Conservation (phyloP, 2,113 vertebrate genomes). For the Talpa occidentalis region DNA sequence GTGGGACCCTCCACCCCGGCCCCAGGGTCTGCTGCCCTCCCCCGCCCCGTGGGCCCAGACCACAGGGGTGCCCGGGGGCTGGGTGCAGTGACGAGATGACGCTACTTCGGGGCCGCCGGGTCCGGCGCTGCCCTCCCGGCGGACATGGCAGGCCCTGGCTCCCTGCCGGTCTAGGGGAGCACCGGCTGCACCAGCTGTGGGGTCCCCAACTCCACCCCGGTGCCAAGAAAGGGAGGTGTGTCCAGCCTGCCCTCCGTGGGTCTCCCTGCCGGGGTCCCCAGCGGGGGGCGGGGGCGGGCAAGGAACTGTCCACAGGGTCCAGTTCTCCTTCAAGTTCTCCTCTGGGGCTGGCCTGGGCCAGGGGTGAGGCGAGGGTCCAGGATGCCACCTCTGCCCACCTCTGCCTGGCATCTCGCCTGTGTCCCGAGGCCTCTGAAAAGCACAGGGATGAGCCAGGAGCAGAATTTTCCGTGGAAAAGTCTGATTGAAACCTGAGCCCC, state of each 20-base stretch:
- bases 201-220: too few species aligned
- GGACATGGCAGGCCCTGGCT: too few species aligned
- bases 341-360: fast-evolving
- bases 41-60: not conserved
- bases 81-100: not conserved
- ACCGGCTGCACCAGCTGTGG: too few species aligned
- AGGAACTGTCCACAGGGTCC: too few species aligned
- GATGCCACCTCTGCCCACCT: not conserved
- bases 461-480: constrained; percentile 9
- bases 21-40: not conserved
- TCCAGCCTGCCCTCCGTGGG: too few species aligned
- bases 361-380: not conserved
- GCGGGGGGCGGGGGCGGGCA: too few species aligned
- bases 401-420: not conserved
- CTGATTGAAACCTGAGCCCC: not conserved
- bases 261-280: too few species aligned
- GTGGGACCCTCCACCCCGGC: fast-evolving
- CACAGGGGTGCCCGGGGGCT: not conserved
- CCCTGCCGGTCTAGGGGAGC: too few species aligned
- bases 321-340: not conserved
- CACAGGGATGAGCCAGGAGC: not conserved
- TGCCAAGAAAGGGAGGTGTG: too few species aligned
- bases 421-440: not conserved
- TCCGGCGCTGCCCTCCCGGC: too few species aligned
- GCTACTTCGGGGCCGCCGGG: too few species aligned